Evolutionary conservation across 1,140 invertebrate species (phyloP), one percentile per base, ranked within the genome.

Genomic region (Papilio dardanus): DNA sequence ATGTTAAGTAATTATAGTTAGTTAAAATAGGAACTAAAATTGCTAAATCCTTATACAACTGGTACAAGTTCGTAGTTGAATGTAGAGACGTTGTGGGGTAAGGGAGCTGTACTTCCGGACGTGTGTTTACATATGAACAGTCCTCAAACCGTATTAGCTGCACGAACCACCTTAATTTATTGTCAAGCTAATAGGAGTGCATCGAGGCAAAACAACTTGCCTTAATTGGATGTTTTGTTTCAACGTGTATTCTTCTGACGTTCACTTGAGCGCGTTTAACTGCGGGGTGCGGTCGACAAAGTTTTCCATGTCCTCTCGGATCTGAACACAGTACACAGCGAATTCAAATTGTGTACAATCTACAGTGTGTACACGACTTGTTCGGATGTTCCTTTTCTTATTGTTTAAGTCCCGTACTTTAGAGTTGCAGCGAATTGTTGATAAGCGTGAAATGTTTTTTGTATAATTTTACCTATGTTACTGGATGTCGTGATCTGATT

Each of bases 211-310:
- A 40, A 67, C 65, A 67, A 68, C 66, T 68, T 37, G 68, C 65
- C 78, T 73, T 79, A 80, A 80, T 76, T 80, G 79, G 76, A 80
- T 77, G 76, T 79, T 79, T 77, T 77, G 71, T 77, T 77, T 71
- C 76, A 74, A 50, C 50, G 30, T 42, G 71, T 74, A 77, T 77
- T 67, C 76, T 69, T 74, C 68, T 77, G 66, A 35, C 66, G 66
- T 37, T 35, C 33, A 68, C 16, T 68, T 21, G 66, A 68, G 66
- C 65, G 65, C 65, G 19, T 33, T 31, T 35, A 67, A 40, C 66
- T 21, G 33, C 66, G n/a, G 66, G 14, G 65, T n/a, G 30, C 2
- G n/a, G 46, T 50, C 65, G 65, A 31, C n/a, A 67, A 67, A 67
- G 28, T 67, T 67, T 33, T 31, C 65, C n/a, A n/a, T 67, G 14